Conservation (phyloP, 2,113 vertebrate genomes). For the Peromyscus leucopus region DNA sequence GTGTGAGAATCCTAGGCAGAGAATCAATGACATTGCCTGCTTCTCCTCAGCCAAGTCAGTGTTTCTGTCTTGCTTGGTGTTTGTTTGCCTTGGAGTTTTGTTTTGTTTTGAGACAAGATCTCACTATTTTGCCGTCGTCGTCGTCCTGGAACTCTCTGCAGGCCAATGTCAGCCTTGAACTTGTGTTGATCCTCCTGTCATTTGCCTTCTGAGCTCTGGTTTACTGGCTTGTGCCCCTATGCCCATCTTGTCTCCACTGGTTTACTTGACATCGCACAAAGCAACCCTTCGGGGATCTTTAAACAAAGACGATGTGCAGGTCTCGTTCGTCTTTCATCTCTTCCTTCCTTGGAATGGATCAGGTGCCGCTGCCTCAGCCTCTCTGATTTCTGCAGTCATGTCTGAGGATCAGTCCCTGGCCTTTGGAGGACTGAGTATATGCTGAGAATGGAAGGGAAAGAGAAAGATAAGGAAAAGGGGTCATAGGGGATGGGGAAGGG, state of each 20-base stretch:
- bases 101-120: background rate
- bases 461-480: background rate
- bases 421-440: rapidly evolving
- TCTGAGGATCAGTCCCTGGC: background rate
- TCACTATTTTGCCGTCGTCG: background rate
- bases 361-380: background rate
- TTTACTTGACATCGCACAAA: background rate
- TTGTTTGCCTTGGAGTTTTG: background rate
- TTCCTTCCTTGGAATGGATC: background rate
- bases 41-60: background rate
- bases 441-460: background rate
- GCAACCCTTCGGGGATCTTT: background rate
- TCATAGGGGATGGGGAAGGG: background rate
- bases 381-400: background rate
- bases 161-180: background rate
- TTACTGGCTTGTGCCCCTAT: background rate
- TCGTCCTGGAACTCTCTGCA: background rate
- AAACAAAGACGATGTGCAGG: background rate
- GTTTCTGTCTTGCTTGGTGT: background rate
- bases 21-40: background rate
- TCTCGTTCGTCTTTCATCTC: background rate
- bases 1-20: background rate
- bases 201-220: background rate
- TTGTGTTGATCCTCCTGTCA: background rate
- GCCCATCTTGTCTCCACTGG: background rate